A percentile compares a stretch with the other conserved stretches of the same genome.
Evolutionary conservation across 2,113 vertebrate genomes (phyloP).

Genomic region (Dicaeum eximium): DNA sequence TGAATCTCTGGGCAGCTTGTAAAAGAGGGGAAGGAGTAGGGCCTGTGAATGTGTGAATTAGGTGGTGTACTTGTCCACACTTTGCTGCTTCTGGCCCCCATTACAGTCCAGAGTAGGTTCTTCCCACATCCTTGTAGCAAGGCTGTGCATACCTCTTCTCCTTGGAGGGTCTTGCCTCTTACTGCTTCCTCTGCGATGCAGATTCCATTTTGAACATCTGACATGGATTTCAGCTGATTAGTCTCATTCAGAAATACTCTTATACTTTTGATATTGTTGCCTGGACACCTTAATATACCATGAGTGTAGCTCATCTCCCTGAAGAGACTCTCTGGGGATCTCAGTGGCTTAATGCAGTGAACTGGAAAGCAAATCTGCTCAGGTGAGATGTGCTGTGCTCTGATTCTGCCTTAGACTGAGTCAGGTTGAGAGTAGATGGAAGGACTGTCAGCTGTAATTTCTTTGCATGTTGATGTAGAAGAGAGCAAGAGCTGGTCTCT

Average conservation of each 20-base stretch:
- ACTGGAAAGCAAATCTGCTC: not conserved
- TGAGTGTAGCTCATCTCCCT: not conserved
- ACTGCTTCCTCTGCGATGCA: not conserved
- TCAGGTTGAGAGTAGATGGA: not conserved
- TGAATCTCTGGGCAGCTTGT: not conserved
- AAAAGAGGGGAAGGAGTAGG: not conserved
- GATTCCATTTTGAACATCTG: slow-evolving; percentile 23
- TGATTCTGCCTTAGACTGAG: not conserved
- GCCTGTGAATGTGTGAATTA: not conserved
- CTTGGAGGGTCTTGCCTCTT: not conserved
- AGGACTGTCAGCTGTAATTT: not conserved
- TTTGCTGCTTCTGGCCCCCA: slow-evolving; percentile 9
- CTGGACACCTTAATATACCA: not conserved
- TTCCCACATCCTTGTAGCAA: slow-evolving; percentile 12
- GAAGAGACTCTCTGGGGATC: not conserved
- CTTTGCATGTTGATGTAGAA: not conserved
- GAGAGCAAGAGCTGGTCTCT: not conserved
- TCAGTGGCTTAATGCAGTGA: not conserved
- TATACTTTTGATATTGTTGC: not conserved
- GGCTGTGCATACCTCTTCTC: not conserved
- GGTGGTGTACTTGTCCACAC: not conserved
- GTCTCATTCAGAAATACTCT: not conserved
- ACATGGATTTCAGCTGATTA: not conserved
- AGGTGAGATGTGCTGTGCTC: not conserved
- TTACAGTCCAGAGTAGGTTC: slow-evolving; percentile 5